These are phyloP conservation scores for human DNA, from an alignment of 2,113 vertebrate species.

Conservation along the genomic window GRCh38 chr6:72815501-72816000, in stretches of 20 bases:
- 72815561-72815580: not conserved
- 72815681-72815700: not conserved
- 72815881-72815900: constrained; percentile 1
- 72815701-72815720: not conserved
- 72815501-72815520: not conserved
- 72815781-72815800: not conserved
- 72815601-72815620: not conserved
- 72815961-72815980: not conserved
- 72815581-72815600: not conserved
- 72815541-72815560: not conserved
- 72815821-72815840: not conserved
- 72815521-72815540: not conserved
- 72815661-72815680: not conserved
- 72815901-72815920: constrained; percentile 11
- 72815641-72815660: not conserved
- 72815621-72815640: not conserved
- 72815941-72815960: not conserved
- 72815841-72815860: not conserved
- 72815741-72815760: not conserved
- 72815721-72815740: not conserved
- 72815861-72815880: constrained; percentile 23
- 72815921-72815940: not conserved
- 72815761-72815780: constrained; percentile 6
- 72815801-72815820: not conserved
- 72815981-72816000: not conserved